phyloP scores from a whole-genome alignment of 2,113 vertebrate species.

The Carlito syrichta region DNA sequence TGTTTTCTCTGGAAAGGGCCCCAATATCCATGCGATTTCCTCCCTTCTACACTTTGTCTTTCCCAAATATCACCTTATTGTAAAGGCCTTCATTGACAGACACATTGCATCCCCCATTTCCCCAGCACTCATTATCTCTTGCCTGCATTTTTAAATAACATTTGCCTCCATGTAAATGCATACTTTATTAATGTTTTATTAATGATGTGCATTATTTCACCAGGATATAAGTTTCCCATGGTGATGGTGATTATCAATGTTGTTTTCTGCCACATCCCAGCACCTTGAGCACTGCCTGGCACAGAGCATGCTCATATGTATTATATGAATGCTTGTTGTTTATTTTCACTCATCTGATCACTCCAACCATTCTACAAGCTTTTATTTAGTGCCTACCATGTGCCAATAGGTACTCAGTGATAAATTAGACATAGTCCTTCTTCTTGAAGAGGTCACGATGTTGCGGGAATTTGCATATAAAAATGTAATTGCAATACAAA shows the following conservation, averaged over 20 bases:
- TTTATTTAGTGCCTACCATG: not conserved
- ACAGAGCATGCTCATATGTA: not conserved
- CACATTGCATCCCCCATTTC: not conserved
- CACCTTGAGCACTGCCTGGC: not conserved
- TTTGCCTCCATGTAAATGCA: not conserved
- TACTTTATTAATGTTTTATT: not conserved
- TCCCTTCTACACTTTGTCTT: not conserved
- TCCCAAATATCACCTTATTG: not conserved
- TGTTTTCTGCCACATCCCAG: not conserved
- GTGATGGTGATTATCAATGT: not conserved
- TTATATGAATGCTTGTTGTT: not conserved
- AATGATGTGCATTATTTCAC: not conserved
- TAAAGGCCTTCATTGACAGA: not conserved
- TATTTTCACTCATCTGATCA: not conserved
- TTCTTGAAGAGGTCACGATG: slow-evolving; percentile 11
- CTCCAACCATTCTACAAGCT: not conserved
- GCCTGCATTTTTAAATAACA: not conserved
- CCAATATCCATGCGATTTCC: not conserved
- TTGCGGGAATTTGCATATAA: not conserved
- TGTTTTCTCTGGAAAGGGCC: not conserved
- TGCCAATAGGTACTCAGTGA: not conserved
- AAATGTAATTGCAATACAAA: slow-evolving; percentile 35
- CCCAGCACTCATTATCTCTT: not conserved
- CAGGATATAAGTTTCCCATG: not conserved
- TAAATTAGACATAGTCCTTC: not conserved